Evolutionary conservation across 2,113 vertebrate species (phyloP), one percentile per base, ranked within the genome.

Genomic region (Gasterosteus aculeatus): DNA sequence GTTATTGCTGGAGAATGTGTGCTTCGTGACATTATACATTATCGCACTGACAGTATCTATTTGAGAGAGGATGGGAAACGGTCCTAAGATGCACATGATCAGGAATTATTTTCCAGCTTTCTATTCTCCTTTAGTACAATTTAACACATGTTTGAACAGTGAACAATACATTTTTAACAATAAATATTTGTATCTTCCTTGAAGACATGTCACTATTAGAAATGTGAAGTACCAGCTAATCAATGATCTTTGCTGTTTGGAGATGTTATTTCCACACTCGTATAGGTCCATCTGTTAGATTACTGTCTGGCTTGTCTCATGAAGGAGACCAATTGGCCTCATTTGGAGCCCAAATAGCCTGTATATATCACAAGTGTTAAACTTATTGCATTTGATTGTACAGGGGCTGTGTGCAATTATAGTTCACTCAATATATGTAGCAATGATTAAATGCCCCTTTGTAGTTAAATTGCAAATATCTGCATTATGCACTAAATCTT

Each of bases 201-300:
- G 39, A 49, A 57, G 33, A 31, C 2, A 14, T 39, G 7, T 33
- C 26, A 5, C 11, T 1, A 29, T 46, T 54, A 44, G 2, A 77
- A 44, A 44, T 19, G 5, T 35, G 35, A 51, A 44, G 51, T 53
- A 67, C 63, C 29, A 70, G 78, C 35, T 71, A 29, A 57, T 46
- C 35, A 12, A 26, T 72, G 41, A 58, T 58, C n/a, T 8, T 26
- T 57, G 68, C 16, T 12, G 12, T 35, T 42, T 18, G 8, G 8
- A 41, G 11, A 69, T 54, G 39, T 38, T 22, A 33, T 69, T 77
- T n/a, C 10, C 47, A 46, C 29, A 59, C n/a, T 58, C 14, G 42
- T 41, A 47, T 7, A 29, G 15, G 59, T 42, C 6, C 53, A 72
- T 72, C 61, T 66, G 54, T 51, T 51, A 41, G 22, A 33, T 41